Evolutionary conservation across 2,797 vertebrate species (phyloP).

Genomic region (Clamator glandarius): DNA sequence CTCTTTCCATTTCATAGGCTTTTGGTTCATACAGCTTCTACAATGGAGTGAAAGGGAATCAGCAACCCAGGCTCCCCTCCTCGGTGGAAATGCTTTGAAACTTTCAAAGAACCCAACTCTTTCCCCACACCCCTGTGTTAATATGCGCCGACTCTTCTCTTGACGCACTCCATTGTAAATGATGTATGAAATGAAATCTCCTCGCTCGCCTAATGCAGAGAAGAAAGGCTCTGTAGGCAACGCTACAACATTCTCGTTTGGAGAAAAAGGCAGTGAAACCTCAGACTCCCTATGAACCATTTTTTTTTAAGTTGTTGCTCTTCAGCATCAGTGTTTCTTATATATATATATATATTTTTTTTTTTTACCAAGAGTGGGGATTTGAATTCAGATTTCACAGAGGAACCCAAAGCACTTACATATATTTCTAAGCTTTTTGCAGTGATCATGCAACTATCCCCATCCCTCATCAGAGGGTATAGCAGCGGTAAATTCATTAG

Average conservation of each 20-base stretch:
- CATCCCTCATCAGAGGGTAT: neutral
- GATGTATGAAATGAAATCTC: constrained; percentile 75
- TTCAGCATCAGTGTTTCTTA: constrained; percentile 16
- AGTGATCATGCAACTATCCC: neutral
- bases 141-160: constrained; percentile 56
- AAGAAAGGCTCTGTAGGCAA: constrained; percentile 68
- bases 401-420: constrained; percentile 36
- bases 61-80: constrained; percentile 5
- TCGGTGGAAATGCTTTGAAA: constrained; percentile 53
- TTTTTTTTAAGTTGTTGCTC: constrained; percentile 38
- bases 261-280: constrained; percentile 47
- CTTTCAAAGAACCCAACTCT: constrained; percentile 62
- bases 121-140: constrained; percentile 58
- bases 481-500: constrained; percentile 52
- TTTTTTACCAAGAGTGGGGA: neutral
- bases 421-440: constrained; percentile 50
- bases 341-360: no score
- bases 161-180: constrained; percentile 65
- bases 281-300: constrained; percentile 3
- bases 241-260: neutral
- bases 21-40: neutral
- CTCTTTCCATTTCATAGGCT: constrained; percentile 14
- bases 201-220: constrained; percentile 54
- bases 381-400: constrained; percentile 59
- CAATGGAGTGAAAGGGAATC: neutral